Base-by-base conservation (phyloP, 1,140 invertebrate species). In the Zaprionus camerounensis region DNA sequence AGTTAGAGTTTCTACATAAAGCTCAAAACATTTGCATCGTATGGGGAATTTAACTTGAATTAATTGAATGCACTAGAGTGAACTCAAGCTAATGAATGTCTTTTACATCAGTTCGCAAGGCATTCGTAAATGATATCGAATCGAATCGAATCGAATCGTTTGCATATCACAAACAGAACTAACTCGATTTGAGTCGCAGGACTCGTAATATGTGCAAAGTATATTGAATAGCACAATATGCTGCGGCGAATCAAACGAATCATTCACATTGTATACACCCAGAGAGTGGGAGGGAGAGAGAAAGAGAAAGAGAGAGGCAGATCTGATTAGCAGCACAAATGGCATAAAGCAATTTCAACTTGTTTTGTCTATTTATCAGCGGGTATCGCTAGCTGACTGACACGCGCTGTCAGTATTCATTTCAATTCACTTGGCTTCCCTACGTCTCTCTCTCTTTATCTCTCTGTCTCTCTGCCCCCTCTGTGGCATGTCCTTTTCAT, bases 351-450 rank as follows among this genome's bases (percentile, higher is more conserved):
- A 38, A 56, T 56, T 55, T 56, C 49, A 26, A 66, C 22, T 66
- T 66, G 31, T 28, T 41, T 66, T 56, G 49, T 66, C 63, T 56
- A 56, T 66, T 66, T 66, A 66, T 57, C 51, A 56, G 36, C 51
- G 36, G 34, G 22, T 56, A 55, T 41, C 51, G 15, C 41, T 44
- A 3, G 15, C 0, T 44, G 41, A 44, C 11, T 66, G 64, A 56
- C 51, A 26, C 36, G 34, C 36, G 51, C 36, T 66, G 64, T 66
- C 64, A 66, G 36, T 66, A 56, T 34, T 64, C 46, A 53, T 31
- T 67, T 49, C n/a, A 15, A 59, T 58, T 49, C 12, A 38, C 12
- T 57, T 15, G 44, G 12, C n/a, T 53, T 41, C 20, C 17, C 22
- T 34, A 11, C 31, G 9, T 11, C 31, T 34, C 38, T 41, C 38